Conservation (phyloP, 2,888 invertebrate genomes). For the Pristionchus japonicus region DNA sequence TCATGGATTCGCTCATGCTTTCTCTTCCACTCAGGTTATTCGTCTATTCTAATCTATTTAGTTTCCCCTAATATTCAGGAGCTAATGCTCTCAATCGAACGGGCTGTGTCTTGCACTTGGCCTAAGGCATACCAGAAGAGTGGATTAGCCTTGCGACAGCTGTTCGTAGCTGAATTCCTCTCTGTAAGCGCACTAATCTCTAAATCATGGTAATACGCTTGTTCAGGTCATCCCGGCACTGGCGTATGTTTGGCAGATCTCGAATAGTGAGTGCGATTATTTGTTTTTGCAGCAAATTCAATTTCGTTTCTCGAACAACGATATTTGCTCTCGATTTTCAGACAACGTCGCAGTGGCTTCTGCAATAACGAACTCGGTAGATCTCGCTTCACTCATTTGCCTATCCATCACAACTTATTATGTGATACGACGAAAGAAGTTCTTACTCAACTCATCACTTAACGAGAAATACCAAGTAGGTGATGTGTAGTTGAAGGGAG, state of each 20-base stretch:
- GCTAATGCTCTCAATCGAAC: not conserved
- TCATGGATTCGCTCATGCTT: not conserved
- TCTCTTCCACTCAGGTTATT: not conserved
- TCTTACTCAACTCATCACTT: not conserved
- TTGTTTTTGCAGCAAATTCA: no score
- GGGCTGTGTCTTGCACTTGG: not conserved
- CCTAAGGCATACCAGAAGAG: not conserved
- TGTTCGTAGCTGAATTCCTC: not conserved
- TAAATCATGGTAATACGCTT: no score
- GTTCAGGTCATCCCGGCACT: not conserved
- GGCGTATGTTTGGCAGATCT: not conserved
- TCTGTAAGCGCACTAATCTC: no score
- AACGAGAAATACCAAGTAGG: constrained; percentile 20
- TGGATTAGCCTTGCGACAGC: not conserved
- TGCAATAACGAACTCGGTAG: not conserved
- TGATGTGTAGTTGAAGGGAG: not conserved
- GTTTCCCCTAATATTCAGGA: no score
- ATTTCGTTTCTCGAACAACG: no score
- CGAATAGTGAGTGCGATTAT: no score
- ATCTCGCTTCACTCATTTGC: not conserved
- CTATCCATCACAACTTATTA: not conserved
- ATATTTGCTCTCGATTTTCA: no score
- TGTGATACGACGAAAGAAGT: not conserved
- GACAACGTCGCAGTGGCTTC: not conserved
- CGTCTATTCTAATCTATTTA: not conserved